phyloP scores from a whole-genome alignment of 2,888 invertebrate genomes.

The Calameuta idolon region DNA sequence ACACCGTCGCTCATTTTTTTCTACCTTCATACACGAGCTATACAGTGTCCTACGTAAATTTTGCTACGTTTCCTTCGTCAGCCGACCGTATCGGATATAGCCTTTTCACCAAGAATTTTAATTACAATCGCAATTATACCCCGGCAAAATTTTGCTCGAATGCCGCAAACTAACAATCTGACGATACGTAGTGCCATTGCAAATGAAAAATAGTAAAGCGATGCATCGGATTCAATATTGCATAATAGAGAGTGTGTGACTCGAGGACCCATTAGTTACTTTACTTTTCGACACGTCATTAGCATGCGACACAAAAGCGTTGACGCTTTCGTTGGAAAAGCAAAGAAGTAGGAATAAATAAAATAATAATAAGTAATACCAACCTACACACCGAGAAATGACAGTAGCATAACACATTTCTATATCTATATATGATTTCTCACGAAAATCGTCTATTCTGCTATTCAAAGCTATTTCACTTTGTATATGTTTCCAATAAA shows the following conservation, averaged over 20 bases:
- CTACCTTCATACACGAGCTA: not conserved
- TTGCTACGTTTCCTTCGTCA: not conserved
- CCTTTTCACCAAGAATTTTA: constrained; percentile 59
- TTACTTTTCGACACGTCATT: constrained; percentile 42
- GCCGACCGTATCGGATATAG: constrained; percentile 9
- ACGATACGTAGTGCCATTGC: constrained; percentile 5
- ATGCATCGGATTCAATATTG: constrained; percentile 27
- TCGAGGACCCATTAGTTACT: not conserved
- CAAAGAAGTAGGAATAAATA: not conserved
- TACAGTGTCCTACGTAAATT: not conserved
- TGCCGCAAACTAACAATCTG: constrained; percentile 52
- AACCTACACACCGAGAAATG: not conserved
- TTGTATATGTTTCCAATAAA: not conserved
- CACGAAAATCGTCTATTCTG: not conserved
- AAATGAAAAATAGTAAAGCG: not conserved
- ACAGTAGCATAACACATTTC: not conserved
- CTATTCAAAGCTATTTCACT: not conserved
- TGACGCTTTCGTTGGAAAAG: not conserved
- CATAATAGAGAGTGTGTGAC: constrained; percentile 24
- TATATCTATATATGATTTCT: not conserved
- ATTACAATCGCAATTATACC: constrained; percentile 63
- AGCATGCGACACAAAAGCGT: constrained; percentile 18
- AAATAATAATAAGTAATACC: not conserved
- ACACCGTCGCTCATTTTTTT: constrained; percentile 17
- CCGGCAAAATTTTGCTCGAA: constrained; percentile 49